Evolutionary conservation across 2,113 vertebrate genomes (phyloP), one percentile per base, ranked within the genome.

Genomic region (Merops nubicus): DNA sequence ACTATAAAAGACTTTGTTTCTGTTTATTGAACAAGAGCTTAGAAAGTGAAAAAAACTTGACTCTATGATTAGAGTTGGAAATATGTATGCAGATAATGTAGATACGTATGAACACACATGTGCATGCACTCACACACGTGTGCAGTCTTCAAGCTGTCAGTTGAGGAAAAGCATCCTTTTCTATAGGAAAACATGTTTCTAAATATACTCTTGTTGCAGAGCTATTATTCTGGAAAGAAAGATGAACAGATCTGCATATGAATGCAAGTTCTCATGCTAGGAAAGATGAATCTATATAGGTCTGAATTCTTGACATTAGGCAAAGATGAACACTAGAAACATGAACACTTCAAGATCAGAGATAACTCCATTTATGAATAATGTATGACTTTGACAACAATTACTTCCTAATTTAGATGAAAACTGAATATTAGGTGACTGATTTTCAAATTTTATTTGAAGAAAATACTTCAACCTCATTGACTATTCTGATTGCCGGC

Each of bases 61-160:
- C n/a, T 77, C 68, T 72, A 8, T n/a, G 70, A 21, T 8, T 45
- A 76, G n/a, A 62, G 17, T 36, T 69, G 59, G 56, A 82, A 88
- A 36, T 48, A 7, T 0, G 4, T 33, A 62, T 69, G n/a, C n/a
- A 79, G 31, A 12, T 57, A 12, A 34, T 3, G 5, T 17, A 38
- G 15, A 9, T 13, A 15, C 21, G 20, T 53, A 45, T 79, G 67
- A 72, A 43, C 25, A 34, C 4, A 25, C 10, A 4, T 4, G 19
- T 0, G 1, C 5, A 2, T 25, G 26, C 21, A 28, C 28, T 28
- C 28, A 29, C 19, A 25, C 2, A 29, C 4, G 4, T 1, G 1
- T 54, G 36, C 12, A 22, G 6, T 31, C 36, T 79, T 85, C n/a
- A 79, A 81, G 16, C 11, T 33, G 14, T 67, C 25, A 70, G 2